These are phyloP conservation scores for Ariopsis seemanni DNA, from an alignment of 2,113 vertebrate species.

Conservation along the genomic window DNA sequence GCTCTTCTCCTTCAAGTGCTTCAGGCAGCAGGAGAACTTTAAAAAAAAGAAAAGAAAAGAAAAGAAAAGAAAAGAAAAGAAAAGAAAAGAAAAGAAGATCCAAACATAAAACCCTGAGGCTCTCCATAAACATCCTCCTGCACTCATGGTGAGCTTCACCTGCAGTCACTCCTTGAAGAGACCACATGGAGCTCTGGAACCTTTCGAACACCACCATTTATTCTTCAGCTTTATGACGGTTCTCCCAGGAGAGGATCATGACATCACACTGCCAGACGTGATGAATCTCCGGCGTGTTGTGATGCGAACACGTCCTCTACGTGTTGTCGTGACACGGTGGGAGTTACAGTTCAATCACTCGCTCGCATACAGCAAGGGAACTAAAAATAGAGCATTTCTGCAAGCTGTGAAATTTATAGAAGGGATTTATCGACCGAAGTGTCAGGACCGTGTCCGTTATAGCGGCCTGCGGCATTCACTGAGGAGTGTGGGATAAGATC, in stretches of 20 bases:
- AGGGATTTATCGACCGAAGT: background rate
- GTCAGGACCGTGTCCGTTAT: background rate
- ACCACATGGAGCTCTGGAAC: background rate
- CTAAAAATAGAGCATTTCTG: background rate
- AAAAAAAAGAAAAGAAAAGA: too few relatives aligned
- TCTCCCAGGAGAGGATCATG: background rate
- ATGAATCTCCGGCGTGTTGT: background rate
- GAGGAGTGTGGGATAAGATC: background rate
- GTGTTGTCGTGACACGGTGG: background rate
- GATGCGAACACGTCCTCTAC: background rate
- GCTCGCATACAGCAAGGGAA: background rate
- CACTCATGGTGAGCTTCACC: background rate
- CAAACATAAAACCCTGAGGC: slow-evolving; percentile 27
- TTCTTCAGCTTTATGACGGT: background rate
- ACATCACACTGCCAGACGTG: background rate
- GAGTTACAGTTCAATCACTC: too few relatives aligned
- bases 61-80: background rate
- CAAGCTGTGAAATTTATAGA: background rate
- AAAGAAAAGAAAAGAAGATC: background rate
- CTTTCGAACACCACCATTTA: background rate
- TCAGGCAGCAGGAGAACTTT: background rate
- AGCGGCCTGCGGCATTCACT: background rate
- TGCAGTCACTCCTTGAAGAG: background rate
- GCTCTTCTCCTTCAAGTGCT: background rate
- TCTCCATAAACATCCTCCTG: background rate